Conservation (phyloP, 2,797 vertebrate genomes). For the Rhabdomys pumilio region DNA sequence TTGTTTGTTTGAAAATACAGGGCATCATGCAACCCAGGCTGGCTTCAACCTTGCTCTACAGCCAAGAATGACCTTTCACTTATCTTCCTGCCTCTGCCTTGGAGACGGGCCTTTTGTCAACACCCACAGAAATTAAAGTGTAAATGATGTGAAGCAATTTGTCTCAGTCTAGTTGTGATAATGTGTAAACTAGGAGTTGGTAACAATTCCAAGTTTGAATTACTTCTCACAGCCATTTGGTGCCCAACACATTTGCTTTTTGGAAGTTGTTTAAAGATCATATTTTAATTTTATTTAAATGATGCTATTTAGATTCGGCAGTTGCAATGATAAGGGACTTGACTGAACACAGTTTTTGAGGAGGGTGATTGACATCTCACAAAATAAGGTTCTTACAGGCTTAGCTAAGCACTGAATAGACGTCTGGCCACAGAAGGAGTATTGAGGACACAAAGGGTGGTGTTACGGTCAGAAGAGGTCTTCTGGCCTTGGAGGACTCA, state of each 20-base stretch:
- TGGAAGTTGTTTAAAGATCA: slow-evolving; percentile 5
- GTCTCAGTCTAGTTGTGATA: background rate
- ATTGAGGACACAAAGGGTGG: background rate
- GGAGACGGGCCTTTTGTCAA: background rate
- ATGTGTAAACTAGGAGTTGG: background rate
- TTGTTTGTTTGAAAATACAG: background rate
- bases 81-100: background rate
- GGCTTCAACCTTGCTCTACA: background rate
- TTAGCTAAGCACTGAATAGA: background rate
- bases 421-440: background rate
- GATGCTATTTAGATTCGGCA: background rate
- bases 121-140: background rate
- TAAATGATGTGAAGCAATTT: background rate
- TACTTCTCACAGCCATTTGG: background rate
- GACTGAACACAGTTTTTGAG: background rate
- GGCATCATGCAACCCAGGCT: background rate
- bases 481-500: background rate
- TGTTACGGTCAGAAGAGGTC: background rate
- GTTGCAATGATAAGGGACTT: background rate
- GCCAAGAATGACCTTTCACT: background rate
- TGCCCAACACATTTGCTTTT: background rate
- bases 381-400: background rate
- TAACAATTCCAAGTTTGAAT: background rate
- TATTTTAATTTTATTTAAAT: background rate
- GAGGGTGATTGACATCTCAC: background rate